These are phyloP conservation scores for Dendrolimus houi DNA, from an alignment of 2,888 invertebrate genomes.

Conservation along the genomic window DNA sequence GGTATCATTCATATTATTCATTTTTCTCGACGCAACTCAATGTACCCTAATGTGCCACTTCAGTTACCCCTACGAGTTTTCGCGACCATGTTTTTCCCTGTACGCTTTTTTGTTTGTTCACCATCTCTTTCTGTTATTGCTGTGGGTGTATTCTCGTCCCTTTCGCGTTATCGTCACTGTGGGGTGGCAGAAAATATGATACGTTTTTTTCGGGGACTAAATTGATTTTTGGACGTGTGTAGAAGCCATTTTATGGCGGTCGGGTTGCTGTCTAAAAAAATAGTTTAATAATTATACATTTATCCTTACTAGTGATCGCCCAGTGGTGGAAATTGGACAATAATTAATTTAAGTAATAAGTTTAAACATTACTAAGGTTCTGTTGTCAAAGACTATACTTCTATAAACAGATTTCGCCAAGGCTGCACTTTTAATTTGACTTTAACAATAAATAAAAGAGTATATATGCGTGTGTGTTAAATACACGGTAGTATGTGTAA, in stretches of 20 bases:
- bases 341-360: too few species aligned
- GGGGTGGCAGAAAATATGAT: constrained; percentile 73
- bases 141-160: constrained; percentile 23
- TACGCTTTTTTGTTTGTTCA: constrained; percentile 60
- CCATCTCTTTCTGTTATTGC: constrained; percentile 24
- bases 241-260: constrained; percentile 59
- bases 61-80: constrained; percentile 64
- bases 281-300: too few species aligned
- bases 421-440: too few species aligned
- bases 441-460: too few species aligned
- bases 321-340: too few species aligned
- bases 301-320: too few species aligned
- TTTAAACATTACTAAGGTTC: too few species aligned
- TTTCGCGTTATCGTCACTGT: constrained; percentile 48
- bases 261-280: not conserved
- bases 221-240: constrained; percentile 71
- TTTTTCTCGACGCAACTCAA: constrained; percentile 59
- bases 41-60: constrained; percentile 68
- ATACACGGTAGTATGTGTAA: too few species aligned
- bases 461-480: too few species aligned
- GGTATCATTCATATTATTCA: constrained; percentile 52
- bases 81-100: constrained; percentile 71
- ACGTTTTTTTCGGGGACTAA: constrained; percentile 67
- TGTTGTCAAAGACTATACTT: too few species aligned
- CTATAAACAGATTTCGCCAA: too few species aligned